Percentiles rank a stretch among this genome's conserved stretches.
These are phyloP conservation scores for Morphnarchus princeps DNA, from an alignment of 2,113 vertebrate genomes.

Conservation along the genomic window DNA sequence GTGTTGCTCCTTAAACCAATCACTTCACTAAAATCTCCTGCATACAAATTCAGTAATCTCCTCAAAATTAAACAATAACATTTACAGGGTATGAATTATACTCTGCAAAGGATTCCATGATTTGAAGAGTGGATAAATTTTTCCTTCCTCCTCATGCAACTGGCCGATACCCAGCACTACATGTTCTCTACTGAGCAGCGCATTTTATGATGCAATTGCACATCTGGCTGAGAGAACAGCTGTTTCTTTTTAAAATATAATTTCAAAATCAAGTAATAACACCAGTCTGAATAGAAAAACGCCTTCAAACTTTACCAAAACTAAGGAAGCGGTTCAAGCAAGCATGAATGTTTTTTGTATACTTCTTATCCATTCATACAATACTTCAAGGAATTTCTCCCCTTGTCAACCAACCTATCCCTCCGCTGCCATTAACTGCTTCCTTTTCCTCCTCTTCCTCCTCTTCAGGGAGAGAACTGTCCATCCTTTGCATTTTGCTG, in stretches of 20 bases:
- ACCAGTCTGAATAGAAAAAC: not conserved
- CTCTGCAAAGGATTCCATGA: not conserved
- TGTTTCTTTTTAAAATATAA: slow-evolving; percentile 49
- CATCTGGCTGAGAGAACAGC: slow-evolving; percentile 54
- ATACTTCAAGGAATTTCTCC: not conserved
- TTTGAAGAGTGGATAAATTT: not conserved
- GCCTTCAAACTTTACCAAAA: not conserved
- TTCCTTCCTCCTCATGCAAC: not conserved
- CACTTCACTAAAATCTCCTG: not conserved
- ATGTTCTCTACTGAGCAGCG: slow-evolving; percentile 6
- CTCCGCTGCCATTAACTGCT: slow-evolving; percentile 82
- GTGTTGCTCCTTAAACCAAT: not conserved
- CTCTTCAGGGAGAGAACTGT: slow-evolving; percentile 93
- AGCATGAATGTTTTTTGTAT: not conserved
- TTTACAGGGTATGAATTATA: not conserved
- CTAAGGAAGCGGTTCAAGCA: not conserved
- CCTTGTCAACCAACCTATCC: slow-evolving; percentile 77
- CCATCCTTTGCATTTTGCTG: slow-evolving; percentile 96
- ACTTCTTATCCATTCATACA: not conserved
- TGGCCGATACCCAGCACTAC: slow-evolving; percentile 19
- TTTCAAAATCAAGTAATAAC: not conserved
- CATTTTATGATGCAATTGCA: slow-evolving; percentile 49
- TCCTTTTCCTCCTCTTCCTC: slow-evolving; percentile 95
- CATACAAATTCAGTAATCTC: not conserved
- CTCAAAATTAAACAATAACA: not conserved